Base-by-base conservation (phyloP, 92 coral and sea anemone species). In the Desmophyllum pertusum region DNA sequence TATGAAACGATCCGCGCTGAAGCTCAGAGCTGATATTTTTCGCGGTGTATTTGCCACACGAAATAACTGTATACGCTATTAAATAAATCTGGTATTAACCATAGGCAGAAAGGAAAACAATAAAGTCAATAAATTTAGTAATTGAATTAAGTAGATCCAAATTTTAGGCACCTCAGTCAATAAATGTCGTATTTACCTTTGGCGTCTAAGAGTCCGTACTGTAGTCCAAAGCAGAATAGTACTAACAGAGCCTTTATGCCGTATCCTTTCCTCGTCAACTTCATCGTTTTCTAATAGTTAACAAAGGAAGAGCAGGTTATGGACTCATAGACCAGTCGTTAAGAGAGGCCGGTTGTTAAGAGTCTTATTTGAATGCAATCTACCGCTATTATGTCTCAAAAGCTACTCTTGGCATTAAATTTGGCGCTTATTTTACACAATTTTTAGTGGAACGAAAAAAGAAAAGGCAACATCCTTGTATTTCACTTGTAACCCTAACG, bases 171-270 rank as follows among this genome's bases (percentile, higher is more conserved):
- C 17, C 3, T 37, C 65, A 68, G 84, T 50, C 39, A n/a, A 48
- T 50, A 69, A 69, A 69, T 67, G 1, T 36, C 50, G 55, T 57
- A 81, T 29, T 82, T 82, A 82, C 86, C 78, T 72, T 82, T 82
- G 10, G 78, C 86, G 18, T 82, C 77, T 35, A 70, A 41, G 25
- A 71, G 30, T 30, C 79, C 78, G 59, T 72, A 45, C 35, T 61
- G 79, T 57, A 82, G 46, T 23, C 57, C 79, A 29, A 72, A 63
- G 43, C 31, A 82, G 21, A 82, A 18, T 23, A 82, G 40, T 41
- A 82, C n/a, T 3, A 82, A 73, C 15, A 82, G 79, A 9, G 43
- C 71, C 45, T 82, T 82, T 40, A 61, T 25, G 33, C 86, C 72
- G 45, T 40, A 82, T 30, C 72, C n/a, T 5, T 71, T 36, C 30